Evolutionary conservation across 1,140 invertebrate species (phyloP).

Genomic region (Leptinotarsa texana): DNA sequence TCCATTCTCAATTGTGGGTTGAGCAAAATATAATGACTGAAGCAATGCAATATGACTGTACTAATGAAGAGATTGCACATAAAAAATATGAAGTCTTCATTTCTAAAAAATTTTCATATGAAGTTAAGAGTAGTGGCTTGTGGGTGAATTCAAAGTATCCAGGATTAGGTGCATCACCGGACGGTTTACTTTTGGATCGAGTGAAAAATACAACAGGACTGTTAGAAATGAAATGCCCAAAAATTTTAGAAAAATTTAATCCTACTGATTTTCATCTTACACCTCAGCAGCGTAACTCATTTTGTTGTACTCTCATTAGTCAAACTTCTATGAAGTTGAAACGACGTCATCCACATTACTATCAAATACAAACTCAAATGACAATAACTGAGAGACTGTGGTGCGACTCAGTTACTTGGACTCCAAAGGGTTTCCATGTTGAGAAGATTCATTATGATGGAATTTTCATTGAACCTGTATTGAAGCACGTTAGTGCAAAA

Average conservation of each 20-base stretch:
- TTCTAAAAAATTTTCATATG: neutral
- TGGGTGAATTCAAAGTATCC: neutral
- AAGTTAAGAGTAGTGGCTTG: neutral
- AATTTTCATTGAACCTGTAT: slow-evolving; percentile 25
- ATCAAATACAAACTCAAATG: slow-evolving; percentile 36
- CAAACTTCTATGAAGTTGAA: slow-evolving; percentile 31
- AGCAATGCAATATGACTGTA: neutral
- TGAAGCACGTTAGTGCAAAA: slow-evolving; percentile 27
- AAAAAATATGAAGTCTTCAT: neutral
- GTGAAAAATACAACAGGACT: neutral
- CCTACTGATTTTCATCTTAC: slow-evolving; percentile 34
- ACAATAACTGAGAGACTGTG: slow-evolving; percentile 31
- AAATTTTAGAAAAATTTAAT: slow-evolving; percentile 30
- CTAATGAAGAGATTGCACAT: neutral
- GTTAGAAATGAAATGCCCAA: slow-evolving; percentile 36
- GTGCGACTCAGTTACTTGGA: slow-evolving; percentile 42
- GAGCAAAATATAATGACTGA: neutral
- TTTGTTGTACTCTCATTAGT: slow-evolving; percentile 25
- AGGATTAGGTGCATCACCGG: neutral
- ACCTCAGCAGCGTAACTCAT: slow-evolving; percentile 32
- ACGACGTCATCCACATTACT: slow-evolving; percentile 30
- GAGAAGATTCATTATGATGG: neutral
- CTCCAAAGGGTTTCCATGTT: neutral
- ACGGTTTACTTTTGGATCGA: neutral
- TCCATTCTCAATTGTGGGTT: neutral